Conservation (phyloP, 2,113 vertebrate genomes). For the Melanostigma gelatinosum region DNA sequence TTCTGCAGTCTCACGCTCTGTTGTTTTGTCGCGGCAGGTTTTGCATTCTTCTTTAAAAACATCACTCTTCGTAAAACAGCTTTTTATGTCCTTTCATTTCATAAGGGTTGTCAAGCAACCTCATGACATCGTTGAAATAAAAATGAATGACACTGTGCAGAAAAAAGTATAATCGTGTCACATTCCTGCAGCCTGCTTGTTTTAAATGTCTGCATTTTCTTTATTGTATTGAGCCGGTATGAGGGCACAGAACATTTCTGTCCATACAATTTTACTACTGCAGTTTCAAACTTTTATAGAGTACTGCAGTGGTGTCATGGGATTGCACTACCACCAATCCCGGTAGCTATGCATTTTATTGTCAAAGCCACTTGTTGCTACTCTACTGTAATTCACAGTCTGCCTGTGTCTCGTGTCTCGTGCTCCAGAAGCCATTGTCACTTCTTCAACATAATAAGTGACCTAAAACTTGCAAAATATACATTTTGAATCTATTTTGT, state of each 20-base stretch:
- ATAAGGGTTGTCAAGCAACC: constrained; percentile 9
- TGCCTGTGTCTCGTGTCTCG: neutral
- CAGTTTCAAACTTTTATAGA: constrained; percentile 46
- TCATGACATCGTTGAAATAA: constrained; percentile 39
- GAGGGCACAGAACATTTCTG: constrained; percentile 40
- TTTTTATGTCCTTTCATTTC: constrained; percentile 20
- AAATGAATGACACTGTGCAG: constrained; percentile 30
- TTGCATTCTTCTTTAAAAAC: neutral
- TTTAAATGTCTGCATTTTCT: constrained; percentile 50
- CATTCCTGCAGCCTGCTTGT: constrained; percentile 34
- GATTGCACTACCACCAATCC: constrained; percentile 30
- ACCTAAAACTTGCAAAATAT: neutral
- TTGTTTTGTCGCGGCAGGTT: neutral
- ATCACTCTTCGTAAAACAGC: neutral
- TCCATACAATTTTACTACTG: constrained; percentile 51
- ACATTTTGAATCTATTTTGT: neutral
- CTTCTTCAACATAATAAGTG: neutral
- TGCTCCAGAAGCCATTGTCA: neutral
- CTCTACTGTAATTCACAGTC: neutral
- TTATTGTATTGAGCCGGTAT: constrained; percentile 36
- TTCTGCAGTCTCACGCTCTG: neutral
- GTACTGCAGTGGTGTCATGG: constrained; percentile 52
- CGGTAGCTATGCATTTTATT: neutral
- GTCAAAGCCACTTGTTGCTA: neutral
- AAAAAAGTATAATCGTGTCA: constrained; percentile 23